Percentiles rank a stretch among this genome's conserved stretches.
phyloP scores from a whole-genome alignment of 2,797 vertebrate genomes.

The Octomys mimax region DNA sequence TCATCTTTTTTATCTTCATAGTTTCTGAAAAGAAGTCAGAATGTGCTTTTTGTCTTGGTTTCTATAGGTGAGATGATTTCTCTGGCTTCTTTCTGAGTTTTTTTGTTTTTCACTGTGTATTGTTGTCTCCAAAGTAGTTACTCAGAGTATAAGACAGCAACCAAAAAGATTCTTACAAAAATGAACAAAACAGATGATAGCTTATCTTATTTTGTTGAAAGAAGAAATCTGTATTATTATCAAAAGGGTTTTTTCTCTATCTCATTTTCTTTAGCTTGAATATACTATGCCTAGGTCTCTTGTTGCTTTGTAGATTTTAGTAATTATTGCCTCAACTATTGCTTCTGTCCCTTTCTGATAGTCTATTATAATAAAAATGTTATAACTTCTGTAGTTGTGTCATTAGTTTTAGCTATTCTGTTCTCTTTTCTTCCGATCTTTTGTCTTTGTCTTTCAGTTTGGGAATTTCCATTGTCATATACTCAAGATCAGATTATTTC shows the following conservation, averaged over 20 bases:
- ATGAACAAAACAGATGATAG: background rate
- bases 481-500: background rate
- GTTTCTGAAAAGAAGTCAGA: background rate
- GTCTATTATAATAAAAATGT: background rate
- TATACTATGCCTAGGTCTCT: background rate
- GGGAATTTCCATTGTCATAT: background rate
- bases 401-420: background rate
- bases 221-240: background rate
- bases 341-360: conserved; percentile 3
- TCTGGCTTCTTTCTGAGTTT: background rate
- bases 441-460: background rate
- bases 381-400: background rate
- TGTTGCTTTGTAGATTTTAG: background rate
- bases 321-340: background rate
- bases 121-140: background rate
- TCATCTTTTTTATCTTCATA: background rate
- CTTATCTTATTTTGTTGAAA: background rate
- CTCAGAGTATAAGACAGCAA: background rate
- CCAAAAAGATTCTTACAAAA: background rate
- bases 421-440: background rate
- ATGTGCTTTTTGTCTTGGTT: background rate
- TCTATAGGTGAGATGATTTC: background rate
- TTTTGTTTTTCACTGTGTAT: background rate
- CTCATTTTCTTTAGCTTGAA: conserved; percentile 1
- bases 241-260: background rate